Base-by-base conservation (phyloP, 1,140 invertebrate genomes). In the Hypothenemus hampei region DNA sequence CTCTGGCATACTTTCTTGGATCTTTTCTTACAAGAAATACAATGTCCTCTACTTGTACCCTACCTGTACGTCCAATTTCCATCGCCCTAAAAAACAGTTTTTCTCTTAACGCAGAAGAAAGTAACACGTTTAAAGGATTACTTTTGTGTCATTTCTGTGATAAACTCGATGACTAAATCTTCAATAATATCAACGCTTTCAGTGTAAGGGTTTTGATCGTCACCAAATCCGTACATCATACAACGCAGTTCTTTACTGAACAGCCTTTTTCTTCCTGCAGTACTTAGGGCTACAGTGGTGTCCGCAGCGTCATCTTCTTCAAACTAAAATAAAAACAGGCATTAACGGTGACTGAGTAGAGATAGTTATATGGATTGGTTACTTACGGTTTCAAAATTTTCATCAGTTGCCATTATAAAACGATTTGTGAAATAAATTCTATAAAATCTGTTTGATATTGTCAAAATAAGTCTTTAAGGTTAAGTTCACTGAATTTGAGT, bases 141-240 rank as follows among this genome's bases (percentile, higher is more conserved):
- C 89, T 74, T 79, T 43, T 88, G 85, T 4, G 86, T 89, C 77
- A 91, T 95, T 78, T 98, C 93, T 3, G 90, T 93, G 18, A 99
- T 95, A 73, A 94, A 99, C 77, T 98, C 93, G 59, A 98, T 93
- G 0, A 99, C 96, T 20, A 99, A 74, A 77, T 98, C 94, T 77
- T 99, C 97, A 10, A 99, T 76, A 31, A 98, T 78, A 70, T 99
- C 97, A 0, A 99, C 95, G 70, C 93, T 97, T 77, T 99, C 96
- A 19, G 96, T 98, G 66, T 97, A 98, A 0, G 97, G 96, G 78
- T 98, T 98, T 70, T 95, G 89, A 73, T 99, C 95, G 76, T 99
- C 97, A n/a, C 97, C 97, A 80, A 99, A 99, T 0, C 97, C 97
- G 74, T 96, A 99, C 93, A 99, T 98, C 96, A 99, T 99, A 66